Base-by-base conservation (phyloP, 2,888 invertebrate species). In the Clistopyga incitator region DNA sequence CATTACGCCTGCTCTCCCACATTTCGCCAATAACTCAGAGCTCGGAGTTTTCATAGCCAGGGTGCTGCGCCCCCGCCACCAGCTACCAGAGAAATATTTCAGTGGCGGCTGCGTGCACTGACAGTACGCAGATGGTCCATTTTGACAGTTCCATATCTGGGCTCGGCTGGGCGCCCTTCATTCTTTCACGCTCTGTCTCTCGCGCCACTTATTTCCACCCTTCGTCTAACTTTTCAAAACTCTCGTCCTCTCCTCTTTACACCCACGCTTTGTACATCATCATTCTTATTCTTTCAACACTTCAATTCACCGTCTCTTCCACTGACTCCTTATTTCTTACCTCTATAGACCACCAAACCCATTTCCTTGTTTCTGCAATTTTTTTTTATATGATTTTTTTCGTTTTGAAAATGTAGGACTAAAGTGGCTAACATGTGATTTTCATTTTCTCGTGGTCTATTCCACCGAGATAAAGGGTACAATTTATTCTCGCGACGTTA, bases 61-160 rank as follows among this genome's bases (percentile, higher is more conserved):
- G 38, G n/a, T n/a, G n/a, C n/a, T n/a, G n/a, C n/a, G 42, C 64
- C 13, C 42, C 79, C 68, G 45, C 47, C 71, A 61, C 64, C 72
- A 78, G 72, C 64, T 38, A 23, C 56, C 70, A 74, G 52, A 74
- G 78, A 84, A 82, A 88, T 88, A 87, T 88, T 87, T 87, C 85
- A 86, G 78, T 38, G 47, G 74, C 61, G 77, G 81, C 84, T 84
- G 84, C 84, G 84, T 78, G 71, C 77, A 84, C 78, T 83, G 88
- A 87, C 88, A 86, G 86, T 85, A 85, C 86, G 86, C 88, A 88
- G 87, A 88, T 86, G 88, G 86, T 87, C 86, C 86, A 84, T 85
- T 86, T 86, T 88, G 85, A 87, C 85, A 86, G 85, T 81, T 64
- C 82, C 83, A 86, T 84, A 87, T 86, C 85, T 78, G 59, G 47